Base-by-base conservation (phyloP, 2,113 vertebrate species). In the Gorilla gorilla region DNA sequence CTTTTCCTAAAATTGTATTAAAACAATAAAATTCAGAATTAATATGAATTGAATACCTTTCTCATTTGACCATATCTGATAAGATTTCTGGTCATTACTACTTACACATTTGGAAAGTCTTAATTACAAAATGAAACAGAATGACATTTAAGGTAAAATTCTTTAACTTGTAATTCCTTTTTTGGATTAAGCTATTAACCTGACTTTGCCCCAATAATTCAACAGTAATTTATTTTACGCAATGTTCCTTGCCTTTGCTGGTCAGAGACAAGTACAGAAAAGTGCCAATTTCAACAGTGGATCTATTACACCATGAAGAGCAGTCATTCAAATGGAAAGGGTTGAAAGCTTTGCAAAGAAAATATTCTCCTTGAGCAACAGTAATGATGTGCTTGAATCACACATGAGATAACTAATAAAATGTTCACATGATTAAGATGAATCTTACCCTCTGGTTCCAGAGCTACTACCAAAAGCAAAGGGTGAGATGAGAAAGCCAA, bases 331-430 rank as follows among this genome's bases (percentile, higher is more conserved):
- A 83, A 79, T 43, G 55, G 52, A 95, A 97, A 92, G 6, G 6
- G n/a, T 5, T 82, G 48, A 95, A 80, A 86, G 38, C 17, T 79
- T 96, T 79, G 61, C 70, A 86, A 93, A 79, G 86, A 72, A 84
- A 75, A 68, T 12, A 70, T 35, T 68, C 35, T 72, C 64, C 25
- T 48, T 92, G 50, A 90, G 43, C 40, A 59, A 80, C 25, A 35
- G 70, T 78, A 82, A 86, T 8, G 14, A 86, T 45, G 22, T 55
- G 30, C 18, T 75, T 93, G 55, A 76, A 72, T 84, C 45, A 12
- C 40, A n/a, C 9, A 61, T 30, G 17, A 45, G 18, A 79, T 64
- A 87, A 83, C 45, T 66, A 93, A 96, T 93, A 72, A 79, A 55
- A 83, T 64, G 18, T 82, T 81, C n/a, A 16, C 11, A 57, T 13